phyloP scores from a whole-genome alignment of 2,888 invertebrate species.

The Caenorhabditis sp. region DNA sequence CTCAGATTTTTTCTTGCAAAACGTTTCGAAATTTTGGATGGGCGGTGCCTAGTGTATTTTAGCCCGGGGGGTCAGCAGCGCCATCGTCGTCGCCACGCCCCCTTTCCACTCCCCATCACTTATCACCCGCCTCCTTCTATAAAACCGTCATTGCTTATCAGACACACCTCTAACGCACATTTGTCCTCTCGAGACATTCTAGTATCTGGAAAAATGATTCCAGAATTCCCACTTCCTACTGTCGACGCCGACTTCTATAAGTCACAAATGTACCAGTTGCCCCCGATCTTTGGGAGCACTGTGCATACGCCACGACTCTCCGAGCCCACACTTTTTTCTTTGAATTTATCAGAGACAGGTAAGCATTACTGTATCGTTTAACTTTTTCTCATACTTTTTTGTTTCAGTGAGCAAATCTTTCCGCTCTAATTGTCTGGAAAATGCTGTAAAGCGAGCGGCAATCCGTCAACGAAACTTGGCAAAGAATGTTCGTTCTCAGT shows the following conservation, averaged over 20 bases:
- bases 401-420: no score
- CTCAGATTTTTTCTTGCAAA: neutral
- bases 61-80: constrained; percentile 3
- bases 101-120: neutral
- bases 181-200: neutral
- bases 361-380: constrained; percentile 4
- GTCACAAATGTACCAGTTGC: constrained; percentile 55
- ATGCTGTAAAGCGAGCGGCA: constrained; percentile 37
- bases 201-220: constrained; percentile 55
- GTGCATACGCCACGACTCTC: constrained; percentile 28
- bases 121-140: constrained; percentile 40
- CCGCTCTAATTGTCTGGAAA: constrained; percentile 32
- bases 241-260: constrained; percentile 65
- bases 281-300: constrained; percentile 56
- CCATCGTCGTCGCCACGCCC: constrained; percentile 8
- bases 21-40: neutral
- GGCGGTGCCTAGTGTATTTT: constrained; percentile 22
- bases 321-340: constrained; percentile 42
- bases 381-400: neutral
- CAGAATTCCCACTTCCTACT: constrained; percentile 66
- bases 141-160: constrained; percentile 38
- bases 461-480: constrained; percentile 31
- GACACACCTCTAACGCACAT: constrained; percentile 17
- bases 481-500: constrained; percentile 6
- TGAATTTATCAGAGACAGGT: constrained; percentile 49